These are phyloP conservation scores for Coelinius sp. DNA, from an alignment of 2,888 invertebrate species.

Conservation along the genomic window DNA sequence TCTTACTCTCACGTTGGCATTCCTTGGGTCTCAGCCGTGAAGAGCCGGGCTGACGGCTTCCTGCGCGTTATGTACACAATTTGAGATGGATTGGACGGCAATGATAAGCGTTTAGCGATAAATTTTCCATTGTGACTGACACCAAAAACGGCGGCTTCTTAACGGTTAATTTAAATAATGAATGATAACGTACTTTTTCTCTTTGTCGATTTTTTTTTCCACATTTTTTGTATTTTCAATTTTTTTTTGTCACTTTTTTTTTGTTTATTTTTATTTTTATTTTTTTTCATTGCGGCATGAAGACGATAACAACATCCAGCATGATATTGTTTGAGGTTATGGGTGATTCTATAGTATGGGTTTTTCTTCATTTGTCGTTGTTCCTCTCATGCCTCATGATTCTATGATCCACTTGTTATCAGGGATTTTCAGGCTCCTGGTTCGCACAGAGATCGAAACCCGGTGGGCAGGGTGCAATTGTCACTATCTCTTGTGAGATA, in stretches of 20 bases:
- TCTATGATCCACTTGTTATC: background rate
- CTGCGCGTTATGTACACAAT: slow-evolving; percentile 31
- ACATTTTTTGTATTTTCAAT: background rate
- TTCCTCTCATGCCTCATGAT: background rate
- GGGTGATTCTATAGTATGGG: too few relatives aligned
- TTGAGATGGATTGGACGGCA: slow-evolving; percentile 15
- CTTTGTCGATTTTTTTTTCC: background rate
- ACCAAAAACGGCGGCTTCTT: background rate
- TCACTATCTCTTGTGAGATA: background rate
- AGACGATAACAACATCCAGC: too few relatives aligned
- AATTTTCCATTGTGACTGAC: slow-evolving; percentile 18
- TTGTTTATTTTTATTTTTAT: too few relatives aligned
- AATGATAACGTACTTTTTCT: background rate
- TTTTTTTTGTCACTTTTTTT: too few relatives aligned
- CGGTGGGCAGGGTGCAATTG: background rate
- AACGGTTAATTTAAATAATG: background rate
- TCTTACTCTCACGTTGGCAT: slow-evolving; percentile 27
- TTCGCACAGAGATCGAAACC: background rate
- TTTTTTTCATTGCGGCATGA: too few relatives aligned
- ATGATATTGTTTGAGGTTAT: too few relatives aligned
- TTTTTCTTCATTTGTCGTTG: background rate
- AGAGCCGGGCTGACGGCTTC: slow-evolving; percentile 34
- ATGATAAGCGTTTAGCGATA: slow-evolving; percentile 22
- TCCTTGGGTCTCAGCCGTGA: slow-evolving; percentile 17
- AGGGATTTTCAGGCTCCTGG: background rate